Evolutionary conservation across 2,888 invertebrate genomes (phyloP), one percentile per base, ranked within the genome.

Genomic region (Lutraria lutraria): DNA sequence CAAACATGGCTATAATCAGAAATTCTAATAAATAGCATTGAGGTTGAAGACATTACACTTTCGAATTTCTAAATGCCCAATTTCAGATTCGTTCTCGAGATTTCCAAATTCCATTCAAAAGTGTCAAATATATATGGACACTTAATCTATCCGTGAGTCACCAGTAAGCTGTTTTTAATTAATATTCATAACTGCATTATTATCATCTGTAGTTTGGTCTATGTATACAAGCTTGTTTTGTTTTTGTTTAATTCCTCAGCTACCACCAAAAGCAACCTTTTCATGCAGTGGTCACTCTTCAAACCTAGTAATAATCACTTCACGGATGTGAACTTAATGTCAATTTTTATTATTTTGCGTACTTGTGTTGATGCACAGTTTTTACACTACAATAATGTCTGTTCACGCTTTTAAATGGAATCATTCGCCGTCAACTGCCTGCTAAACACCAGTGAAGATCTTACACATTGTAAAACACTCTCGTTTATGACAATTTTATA

Each of bases 1-100:
- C 87, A 88, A 90, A 84, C 88, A 86, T 87, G 88, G 91, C 91
- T 90, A 89, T 91, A 90, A 93, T 93, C 93, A 92, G 83, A 87
- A 85, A 89, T 89, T 90, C 89, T 92, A 93, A 93, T 92, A 93
- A 92, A 83, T 83, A 56, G 68, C 83, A 54, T 53, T 52, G 31
- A 31, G 80, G 79, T 79, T 60, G 79, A 43, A 88, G 87, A 88
- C 83, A 88, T 88, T 88, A 83, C 80, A 88, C 85, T 79, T 79
- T 76, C 76, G 31, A 76, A 76, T 76, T 76, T 76, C 76, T 76
- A 25, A 76, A 31, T 31, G 76, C 13, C 76, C 76, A 76, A 31
- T 76, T 76, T 31, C 34, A 19, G 76, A 76, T 76, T 31, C 31
- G 19, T 76, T 76, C 29, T 31, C 19, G 34, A 76, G 76, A 76